phyloP scores from a whole-genome alignment of 2,113 vertebrate species.

The Callospermophilus lateralis region DNA sequence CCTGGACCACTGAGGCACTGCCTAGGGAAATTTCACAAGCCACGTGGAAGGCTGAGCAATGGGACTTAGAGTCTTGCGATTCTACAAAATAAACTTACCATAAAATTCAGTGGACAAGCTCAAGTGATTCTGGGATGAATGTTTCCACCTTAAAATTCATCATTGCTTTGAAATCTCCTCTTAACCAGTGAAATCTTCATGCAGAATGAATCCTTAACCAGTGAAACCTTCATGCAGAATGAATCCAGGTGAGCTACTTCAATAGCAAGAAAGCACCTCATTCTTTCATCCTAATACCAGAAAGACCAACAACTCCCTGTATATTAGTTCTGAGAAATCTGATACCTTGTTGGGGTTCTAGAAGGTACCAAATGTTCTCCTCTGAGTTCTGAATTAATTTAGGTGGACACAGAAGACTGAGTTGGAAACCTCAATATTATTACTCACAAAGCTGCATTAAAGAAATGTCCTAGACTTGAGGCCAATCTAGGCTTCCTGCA shows the following conservation, averaged over 20 bases:
- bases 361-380: not conserved
- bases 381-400: not conserved
- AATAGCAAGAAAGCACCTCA: not conserved
- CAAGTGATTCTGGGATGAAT: not conserved
- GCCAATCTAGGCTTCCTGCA: not conserved
- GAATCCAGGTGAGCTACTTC: not conserved
- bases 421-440: not conserved
- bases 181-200: not conserved
- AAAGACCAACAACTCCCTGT: not conserved
- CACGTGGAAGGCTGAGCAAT: not conserved
- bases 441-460: not conserved
- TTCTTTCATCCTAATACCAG: not conserved
- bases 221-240: too few relatives aligned
- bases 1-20: not conserved
- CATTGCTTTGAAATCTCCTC: slow-evolving; percentile 52
- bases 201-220: not conserved
- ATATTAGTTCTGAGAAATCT: not conserved
- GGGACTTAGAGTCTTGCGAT: not conserved
- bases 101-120: slow-evolving; percentile 54
- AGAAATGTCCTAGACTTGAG: not conserved
- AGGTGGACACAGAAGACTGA: not conserved
- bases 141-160: slow-evolving; percentile 22
- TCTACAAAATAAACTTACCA: slow-evolving; percentile 15
- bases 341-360: not conserved
- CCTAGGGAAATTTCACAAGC: not conserved